Evolutionary conservation across 2,797 vertebrate species (phyloP).

Genomic region (Heliangelus exortis): DNA sequence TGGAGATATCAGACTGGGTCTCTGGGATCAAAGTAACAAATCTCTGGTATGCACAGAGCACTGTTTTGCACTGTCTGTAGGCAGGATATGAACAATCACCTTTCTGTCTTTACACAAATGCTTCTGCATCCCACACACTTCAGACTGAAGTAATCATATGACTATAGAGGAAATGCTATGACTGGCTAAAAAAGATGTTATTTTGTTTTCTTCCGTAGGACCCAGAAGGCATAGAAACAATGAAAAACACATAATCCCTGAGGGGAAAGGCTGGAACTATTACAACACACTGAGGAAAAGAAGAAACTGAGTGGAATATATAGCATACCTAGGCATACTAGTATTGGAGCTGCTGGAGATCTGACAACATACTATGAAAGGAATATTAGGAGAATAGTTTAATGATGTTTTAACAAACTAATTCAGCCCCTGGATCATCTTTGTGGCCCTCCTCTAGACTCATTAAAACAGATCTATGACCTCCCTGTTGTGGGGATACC

Average conservation of each 20-base stretch:
- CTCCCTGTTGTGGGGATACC: background rate
- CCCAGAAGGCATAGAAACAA: background rate
- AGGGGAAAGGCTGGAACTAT: background rate
- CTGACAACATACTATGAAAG: background rate
- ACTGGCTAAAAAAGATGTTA: background rate
- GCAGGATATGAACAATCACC: background rate
- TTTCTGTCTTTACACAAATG: background rate
- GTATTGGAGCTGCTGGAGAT: background rate
- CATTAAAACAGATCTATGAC: background rate
- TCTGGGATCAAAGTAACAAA: background rate
- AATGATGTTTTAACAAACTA: background rate
- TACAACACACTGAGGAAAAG: background rate
- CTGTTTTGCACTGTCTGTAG: background rate
- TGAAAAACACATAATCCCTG: background rate
- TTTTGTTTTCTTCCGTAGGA: background rate
- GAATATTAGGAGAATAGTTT: background rate
- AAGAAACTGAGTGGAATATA: background rate
- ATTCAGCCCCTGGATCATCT: too few relatives aligned
- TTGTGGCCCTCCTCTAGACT: too few relatives aligned
- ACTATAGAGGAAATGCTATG: background rate
- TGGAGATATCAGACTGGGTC: background rate
- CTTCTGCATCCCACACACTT: background rate
- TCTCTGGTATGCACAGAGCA: background rate
- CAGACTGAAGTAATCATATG: background rate
- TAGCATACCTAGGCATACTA: background rate